Evolutionary conservation across 2,888 invertebrate genomes (phyloP).

Genomic region (Lochmaea capreae): DNA sequence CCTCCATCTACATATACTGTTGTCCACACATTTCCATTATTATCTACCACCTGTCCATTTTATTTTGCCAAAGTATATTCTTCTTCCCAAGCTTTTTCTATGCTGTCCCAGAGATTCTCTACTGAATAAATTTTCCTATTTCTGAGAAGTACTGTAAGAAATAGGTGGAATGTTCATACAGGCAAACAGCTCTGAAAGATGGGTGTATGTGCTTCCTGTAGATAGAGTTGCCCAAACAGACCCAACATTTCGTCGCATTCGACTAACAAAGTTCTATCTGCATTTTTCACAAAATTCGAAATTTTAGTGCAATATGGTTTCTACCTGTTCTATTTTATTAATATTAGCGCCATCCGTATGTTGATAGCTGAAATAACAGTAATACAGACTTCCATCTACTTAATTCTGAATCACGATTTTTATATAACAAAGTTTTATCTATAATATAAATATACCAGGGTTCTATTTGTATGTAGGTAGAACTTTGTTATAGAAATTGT

Average conservation of each 20-base stretch:
- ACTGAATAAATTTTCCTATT: too few species aligned
- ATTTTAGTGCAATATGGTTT: neutral
- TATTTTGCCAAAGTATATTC: neutral
- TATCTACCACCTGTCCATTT: neutral
- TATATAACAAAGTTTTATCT: conserved; percentile 12
- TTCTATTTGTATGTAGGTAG: conserved; percentile 9
- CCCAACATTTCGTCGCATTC: neutral
- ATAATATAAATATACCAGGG: conserved; percentile 7
- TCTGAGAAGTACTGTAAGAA: too few species aligned
- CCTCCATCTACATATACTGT: too few species aligned
- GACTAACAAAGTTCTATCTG: neutral
- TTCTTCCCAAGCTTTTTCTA: too few species aligned
- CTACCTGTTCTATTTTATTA: conserved; percentile 2
- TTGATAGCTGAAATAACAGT: conserved; percentile 7
- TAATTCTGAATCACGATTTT: conserved; percentile 12
- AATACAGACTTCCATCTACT: conserved; percentile 17
- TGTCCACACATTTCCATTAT: conserved; percentile 8
- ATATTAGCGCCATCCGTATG: conserved; percentile 18
- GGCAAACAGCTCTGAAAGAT: too few species aligned
- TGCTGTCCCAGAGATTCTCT: too few species aligned
- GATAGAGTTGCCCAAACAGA: too few species aligned
- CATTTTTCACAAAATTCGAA: neutral
- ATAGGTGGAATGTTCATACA: too few species aligned
- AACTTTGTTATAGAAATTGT: conserved; percentile 4
- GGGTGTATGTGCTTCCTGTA: too few species aligned